Conservation (phyloP, 2,797 vertebrate genomes). For the Cichlasoma orientale region DNA sequence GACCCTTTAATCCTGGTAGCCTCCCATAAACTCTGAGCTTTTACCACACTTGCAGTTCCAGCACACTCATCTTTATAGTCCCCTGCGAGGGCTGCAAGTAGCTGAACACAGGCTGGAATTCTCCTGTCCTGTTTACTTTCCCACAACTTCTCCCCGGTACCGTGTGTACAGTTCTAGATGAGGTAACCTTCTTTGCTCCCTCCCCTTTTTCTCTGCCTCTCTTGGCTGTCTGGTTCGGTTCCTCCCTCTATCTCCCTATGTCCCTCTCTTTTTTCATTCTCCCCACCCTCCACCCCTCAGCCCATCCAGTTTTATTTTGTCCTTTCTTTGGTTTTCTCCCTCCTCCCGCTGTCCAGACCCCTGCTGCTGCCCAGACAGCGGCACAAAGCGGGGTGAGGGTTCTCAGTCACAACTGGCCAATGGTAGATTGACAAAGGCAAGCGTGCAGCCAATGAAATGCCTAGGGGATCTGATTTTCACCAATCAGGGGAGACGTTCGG, state of each 20-base stretch:
- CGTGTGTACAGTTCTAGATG: constrained; percentile 64
- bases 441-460: constrained; percentile 64
- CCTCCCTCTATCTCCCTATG: constrained; percentile 39
- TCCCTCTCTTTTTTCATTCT: constrained; percentile 46
- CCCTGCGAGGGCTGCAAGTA: constrained; percentile 59
- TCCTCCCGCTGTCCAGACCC: constrained; percentile 64
- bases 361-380: constrained; percentile 68
- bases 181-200: constrained; percentile 66
- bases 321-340: constrained; percentile 67
- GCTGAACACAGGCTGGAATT: constrained; percentile 55
- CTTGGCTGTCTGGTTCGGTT: constrained; percentile 21
- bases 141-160: constrained; percentile 77
- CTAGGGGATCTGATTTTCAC: constrained; percentile 2
- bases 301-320: constrained; percentile 50
- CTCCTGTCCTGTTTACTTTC: constrained; percentile 80
- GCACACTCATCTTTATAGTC: constrained; percentile 57
- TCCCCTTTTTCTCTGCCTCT: constrained; percentile 43
- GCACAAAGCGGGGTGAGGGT: constrained; percentile 58
- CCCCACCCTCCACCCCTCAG: constrained; percentile 30
- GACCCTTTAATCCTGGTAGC: constrained; percentile 71
- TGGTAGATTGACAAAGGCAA: constrained; percentile 39
- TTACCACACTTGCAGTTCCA: constrained; percentile 56
- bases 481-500: constrained; percentile 56
- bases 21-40: constrained; percentile 65
- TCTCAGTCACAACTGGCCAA: constrained; percentile 52